Base-by-base conservation (phyloP, 2,113 vertebrate genomes). In the Microtus pennsylvanicus region DNA sequence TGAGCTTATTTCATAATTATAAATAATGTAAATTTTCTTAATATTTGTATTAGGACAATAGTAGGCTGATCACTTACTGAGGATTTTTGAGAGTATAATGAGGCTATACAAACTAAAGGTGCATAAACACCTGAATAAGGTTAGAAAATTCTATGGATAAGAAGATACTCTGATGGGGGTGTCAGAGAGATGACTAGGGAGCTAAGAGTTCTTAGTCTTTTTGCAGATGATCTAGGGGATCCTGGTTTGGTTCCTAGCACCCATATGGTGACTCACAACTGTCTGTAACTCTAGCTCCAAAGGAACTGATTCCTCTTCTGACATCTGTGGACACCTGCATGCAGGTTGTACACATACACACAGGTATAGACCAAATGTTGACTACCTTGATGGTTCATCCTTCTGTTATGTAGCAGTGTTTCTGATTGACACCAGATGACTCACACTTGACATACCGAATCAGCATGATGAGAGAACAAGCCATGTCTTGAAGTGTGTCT, bases 331-430 rank as follows among this genome's bases (percentile, higher is more conserved):
- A 21, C 33, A n/a, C 19, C 21, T 58, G 33, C 33, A n/a, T 81
- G 33, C 17, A 11, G 22, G 33, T 22, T 30, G 50, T 81, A 61
- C 11, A 82, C 19, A 82, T 22, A n/a, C 7, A 77, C 24, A 38
- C 21, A 70, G 35, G 38, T 3, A 67, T 30, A 22, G 13, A 13
- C 17, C 22, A 17, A 33, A 0, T 12, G 11, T 45, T 45, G 13
- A 35, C 9, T 3, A 52, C 1, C 1, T 75, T 33, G 0, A 33
- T 19, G 13, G 1, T 3, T 83, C 28, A 5, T 6, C 17, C 21
- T 33, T 89, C 33, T 85, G 1, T 69, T 42, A 74, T 12, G 1
- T 47, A 61, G 45, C 33, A 58, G 8, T 61, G 19, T 8, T 76
- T 33, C 4, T 72, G 30, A 87, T 30, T 76, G 11, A 50, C 7